phyloP scores from a whole-genome alignment of 2,113 vertebrate genomes.

The Thinocorus orbignyianus region DNA sequence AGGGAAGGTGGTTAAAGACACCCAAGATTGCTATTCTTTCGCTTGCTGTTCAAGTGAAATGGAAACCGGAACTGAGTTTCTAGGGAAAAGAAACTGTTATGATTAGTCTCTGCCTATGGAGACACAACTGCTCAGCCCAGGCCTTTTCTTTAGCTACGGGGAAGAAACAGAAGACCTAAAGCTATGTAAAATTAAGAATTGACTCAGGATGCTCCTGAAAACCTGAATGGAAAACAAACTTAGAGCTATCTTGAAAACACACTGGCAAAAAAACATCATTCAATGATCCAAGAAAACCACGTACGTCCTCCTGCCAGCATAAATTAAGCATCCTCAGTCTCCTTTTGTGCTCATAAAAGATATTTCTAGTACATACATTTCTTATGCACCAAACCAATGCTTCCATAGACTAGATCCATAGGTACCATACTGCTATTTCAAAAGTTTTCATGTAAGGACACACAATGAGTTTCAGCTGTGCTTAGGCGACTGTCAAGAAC shows the following conservation, averaged over 20 bases:
- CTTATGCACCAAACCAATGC: not conserved
- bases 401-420: not conserved
- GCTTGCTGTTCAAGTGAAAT: not conserved
- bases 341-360: not conserved
- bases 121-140: not conserved
- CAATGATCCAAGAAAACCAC: not conserved
- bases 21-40: not conserved
- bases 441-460: not conserved
- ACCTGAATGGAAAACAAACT: not conserved
- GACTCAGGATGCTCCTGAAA: not conserved
- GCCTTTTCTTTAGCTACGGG: not conserved
- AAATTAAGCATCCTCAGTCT: not conserved
- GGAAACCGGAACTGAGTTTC: not conserved
- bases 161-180: not conserved
- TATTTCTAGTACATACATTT: not conserved
- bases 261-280: not conserved
- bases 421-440: not conserved
- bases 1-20: not conserved
- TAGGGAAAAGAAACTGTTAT: not conserved
- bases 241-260: not conserved
- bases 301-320: not conserved
- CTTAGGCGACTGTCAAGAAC: not conserved
- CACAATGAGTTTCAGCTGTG: not conserved
- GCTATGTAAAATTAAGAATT: not conserved
- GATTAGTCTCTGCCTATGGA: not conserved